Evolutionary conservation across 2,888 invertebrate genomes (phyloP).

Genomic region (Deilephila porcellus): DNA sequence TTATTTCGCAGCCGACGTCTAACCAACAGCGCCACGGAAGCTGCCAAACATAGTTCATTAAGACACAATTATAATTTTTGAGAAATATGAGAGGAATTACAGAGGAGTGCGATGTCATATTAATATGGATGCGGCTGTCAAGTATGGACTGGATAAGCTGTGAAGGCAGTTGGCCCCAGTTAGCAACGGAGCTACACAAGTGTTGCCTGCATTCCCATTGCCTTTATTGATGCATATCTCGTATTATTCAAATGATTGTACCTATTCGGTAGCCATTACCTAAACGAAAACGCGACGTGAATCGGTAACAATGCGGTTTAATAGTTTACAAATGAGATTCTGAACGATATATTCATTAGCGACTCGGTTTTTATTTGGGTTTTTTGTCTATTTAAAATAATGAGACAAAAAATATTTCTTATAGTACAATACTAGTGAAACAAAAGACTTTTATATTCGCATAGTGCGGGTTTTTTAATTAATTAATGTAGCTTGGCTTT

Average conservation of each 20-base stretch:
- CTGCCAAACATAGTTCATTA: too few relatives aligned
- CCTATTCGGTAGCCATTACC: constrained; percentile 20
- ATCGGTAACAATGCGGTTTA: constrained; percentile 15
- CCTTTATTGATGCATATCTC: constrained; percentile 6
- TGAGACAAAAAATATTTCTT: constrained; percentile 2
- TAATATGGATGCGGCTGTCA: not conserved
- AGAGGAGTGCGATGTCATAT: not conserved
- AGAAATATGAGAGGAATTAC: not conserved
- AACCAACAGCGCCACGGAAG: too few relatives aligned
- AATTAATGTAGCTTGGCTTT: constrained; percentile 13
- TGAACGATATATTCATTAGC: constrained; percentile 38
- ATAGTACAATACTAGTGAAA: not conserved
- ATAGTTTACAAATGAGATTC: constrained; percentile 22
- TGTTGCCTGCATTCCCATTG: constrained; percentile 1
- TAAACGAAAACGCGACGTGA: constrained; percentile 17
- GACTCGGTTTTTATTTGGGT: not conserved
- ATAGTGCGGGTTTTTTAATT: not conserved
- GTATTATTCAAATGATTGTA: constrained; percentile 25
- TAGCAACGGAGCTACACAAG: constrained; percentile 1
- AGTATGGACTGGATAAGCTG: not conserved
- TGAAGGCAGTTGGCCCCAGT: not conserved
- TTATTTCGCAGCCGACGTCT: too few relatives aligned
- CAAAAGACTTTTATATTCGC: not conserved
- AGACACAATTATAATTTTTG: too few relatives aligned
- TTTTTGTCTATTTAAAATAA: constrained; percentile 12